These are phyloP conservation scores for Dolichallabes microphthalmus DNA, from an alignment of 2,113 vertebrate genomes.

Conservation along the genomic window DNA sequence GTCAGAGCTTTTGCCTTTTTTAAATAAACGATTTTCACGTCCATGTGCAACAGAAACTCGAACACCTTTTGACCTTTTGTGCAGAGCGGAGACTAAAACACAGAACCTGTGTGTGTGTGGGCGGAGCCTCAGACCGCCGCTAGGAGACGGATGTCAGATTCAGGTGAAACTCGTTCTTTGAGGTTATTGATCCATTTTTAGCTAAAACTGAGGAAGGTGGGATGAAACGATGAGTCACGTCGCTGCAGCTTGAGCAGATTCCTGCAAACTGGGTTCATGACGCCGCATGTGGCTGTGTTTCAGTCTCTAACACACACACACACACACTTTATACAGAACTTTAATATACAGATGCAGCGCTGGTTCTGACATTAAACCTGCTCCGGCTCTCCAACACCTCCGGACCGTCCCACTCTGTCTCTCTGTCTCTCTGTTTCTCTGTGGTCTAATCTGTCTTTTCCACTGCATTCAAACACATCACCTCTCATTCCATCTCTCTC, in stretches of 20 bases:
- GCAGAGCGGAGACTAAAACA: neutral
- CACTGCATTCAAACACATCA: neutral
- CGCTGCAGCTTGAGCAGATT: neutral
- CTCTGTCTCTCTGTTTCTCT: slow-evolving; percentile 30
- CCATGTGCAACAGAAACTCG: no score
- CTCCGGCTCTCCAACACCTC: neutral
- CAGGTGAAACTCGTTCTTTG: neutral
- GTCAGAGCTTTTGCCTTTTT: no score
- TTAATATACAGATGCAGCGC: neutral
- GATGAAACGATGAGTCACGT: neutral
- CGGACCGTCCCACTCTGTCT: neutral
- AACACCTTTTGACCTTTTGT: no score
- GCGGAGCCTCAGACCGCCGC: neutral
- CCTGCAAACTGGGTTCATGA: neutral
- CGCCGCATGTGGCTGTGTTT: neutral
- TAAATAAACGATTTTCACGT: no score
- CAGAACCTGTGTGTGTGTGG: no score
- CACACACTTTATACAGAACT: neutral
- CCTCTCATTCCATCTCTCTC: neutral
- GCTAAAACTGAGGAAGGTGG: neutral
- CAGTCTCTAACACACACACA: neutral
- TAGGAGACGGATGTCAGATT: no score
- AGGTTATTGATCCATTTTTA: neutral
- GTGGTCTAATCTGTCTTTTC: neutral
- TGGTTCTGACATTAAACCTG: slow-evolving; percentile 17